Base-by-base conservation (phyloP, 2,797 vertebrate species). In the Cetoscarus ocellatus region DNA sequence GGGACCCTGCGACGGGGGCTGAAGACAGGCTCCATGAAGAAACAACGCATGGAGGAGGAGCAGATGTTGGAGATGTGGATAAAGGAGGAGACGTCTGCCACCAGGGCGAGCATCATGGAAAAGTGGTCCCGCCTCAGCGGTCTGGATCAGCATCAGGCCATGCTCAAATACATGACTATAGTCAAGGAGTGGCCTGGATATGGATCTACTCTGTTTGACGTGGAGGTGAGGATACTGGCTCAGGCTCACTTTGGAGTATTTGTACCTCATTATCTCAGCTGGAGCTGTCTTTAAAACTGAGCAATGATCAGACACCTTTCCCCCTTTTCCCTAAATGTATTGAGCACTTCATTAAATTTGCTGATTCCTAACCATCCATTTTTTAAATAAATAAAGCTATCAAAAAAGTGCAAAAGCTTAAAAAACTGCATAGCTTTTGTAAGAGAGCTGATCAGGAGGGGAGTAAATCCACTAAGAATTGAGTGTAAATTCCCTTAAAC, bases 11-110 rank as follows among this genome's bases (percentile, higher is more conserved):
- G 96, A 34, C 93, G 96, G 0, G 93, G 96, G 60, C 92, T 97
- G 85, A 97, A 97, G 88, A 95, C 96, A 0, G 96, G 96, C 17
- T 96, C 96, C 0, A 93, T 96, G 86, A 97, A 96, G 89, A 98
- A 97, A 86, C 96, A 98, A 87, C 96, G 95, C 65, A 90, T 96
- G 68, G 97, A 97, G 92, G 97, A 97, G 71, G 96, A 97, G 84
- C 96, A 97, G 92, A 97, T 97, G 97, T 69, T 97, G 94, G 96
- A 97, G 92, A 98, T 98, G 97, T 98, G 97, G 97, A 93, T 98
- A 54, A 97, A 97, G 82, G 97, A 98, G 89, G 97, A 98, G 92
- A 95, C 95, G 57, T 97, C 96, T 7, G 95, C 96, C 58, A 96
- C 96, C 69, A 94, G 96, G 45, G 91, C 96, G 15, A 96, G 95